Evolutionary conservation across 1,140 invertebrate species (phyloP), one percentile per base, ranked within the genome.

Genomic region (Carposina sasakii): DNA sequence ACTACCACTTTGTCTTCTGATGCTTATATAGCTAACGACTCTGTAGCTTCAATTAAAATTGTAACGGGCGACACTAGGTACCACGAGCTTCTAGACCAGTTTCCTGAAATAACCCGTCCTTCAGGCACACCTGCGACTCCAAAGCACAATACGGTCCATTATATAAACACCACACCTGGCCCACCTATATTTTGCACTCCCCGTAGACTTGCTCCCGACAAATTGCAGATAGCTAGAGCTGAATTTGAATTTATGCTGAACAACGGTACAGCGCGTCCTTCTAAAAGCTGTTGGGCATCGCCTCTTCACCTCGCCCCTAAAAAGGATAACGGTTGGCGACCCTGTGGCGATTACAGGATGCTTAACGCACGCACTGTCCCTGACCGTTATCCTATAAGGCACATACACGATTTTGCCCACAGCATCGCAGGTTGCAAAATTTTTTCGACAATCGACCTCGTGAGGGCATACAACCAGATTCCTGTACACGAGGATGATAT

Each of bases 401-500:
- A 33, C 4, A 33, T 4, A n/a, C n/a, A n/a, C n/a, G 31, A 33
- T 13, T 33, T 8, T 20, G 5, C 36, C 17, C 17, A 39, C 20
- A 8, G 16, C 2, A 15, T 39, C 5, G 36, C 36, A 39, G 19
- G 36, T 39, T 17, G 5, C 4, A 6, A 17, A 6, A 67, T 74
- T 33, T 88, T 88, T 48, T n/a, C 3, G 9, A 15, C 31, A 5
- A 4, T 10, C 5, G 13, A 33, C 15, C n/a, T 10, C 3, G 13
- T 63, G 71, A 1, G 61, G 56, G 1, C 28, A n/a, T n/a, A n/a
- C n/a, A n/a, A n/a, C n/a, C n/a, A n/a, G n/a, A n/a, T n/a, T n/a
- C n/a, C n/a, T n/a, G n/a, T 89, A 1, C 85, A 89, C 61, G 34
- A 87, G 3, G 48, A 59, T 13, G 64, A 73, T 37, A 52, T 71